Percentiles rank a stretch among this genome's conserved stretches.
Conservation (phyloP, 2,113 vertebrate genomes). For the Oryzias celebensis region DNA sequence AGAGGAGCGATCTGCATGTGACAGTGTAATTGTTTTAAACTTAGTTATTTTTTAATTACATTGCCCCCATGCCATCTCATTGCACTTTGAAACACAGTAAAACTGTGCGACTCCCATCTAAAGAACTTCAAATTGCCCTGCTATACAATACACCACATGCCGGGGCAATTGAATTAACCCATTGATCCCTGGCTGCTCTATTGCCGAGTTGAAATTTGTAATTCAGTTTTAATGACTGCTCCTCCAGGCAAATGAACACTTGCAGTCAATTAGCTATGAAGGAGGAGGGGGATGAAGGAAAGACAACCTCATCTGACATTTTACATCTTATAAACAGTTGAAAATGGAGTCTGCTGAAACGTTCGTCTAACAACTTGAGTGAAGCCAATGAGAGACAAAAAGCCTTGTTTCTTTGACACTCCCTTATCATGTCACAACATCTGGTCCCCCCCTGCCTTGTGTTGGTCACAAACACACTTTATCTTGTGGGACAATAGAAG, state of each 20-base stretch:
- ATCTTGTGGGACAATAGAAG: conserved; percentile 85
- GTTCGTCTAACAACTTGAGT: conserved; percentile 33
- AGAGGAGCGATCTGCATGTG: conserved; percentile 11
- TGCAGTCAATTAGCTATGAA: conserved; percentile 70
- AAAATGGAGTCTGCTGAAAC: conserved; percentile 30
- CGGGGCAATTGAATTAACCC: conserved; percentile 72
- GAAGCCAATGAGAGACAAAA: conserved; percentile 78
- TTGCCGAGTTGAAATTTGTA: conserved; percentile 66
- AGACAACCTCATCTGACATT: conserved; percentile 36
- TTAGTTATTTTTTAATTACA: conserved; percentile 35
- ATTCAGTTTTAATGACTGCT: conserved; percentile 70
- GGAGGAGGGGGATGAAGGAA: conserved; percentile 44
- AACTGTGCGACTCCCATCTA: conserved; percentile 48
- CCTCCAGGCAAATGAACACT: conserved; percentile 73
- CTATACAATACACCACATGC: conserved; percentile 63
- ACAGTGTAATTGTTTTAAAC: conserved; percentile 46
- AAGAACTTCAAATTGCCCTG: conserved; percentile 51
- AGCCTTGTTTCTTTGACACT: conserved; percentile 77
- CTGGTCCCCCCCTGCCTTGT: conserved; percentile 57
- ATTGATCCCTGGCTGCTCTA: conserved; percentile 68
- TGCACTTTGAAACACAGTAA: conserved; percentile 60
- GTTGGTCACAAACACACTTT: conserved; percentile 81
- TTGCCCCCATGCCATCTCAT: conserved; percentile 40
- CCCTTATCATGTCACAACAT: conserved; percentile 74
- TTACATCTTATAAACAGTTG: conserved; percentile 9